A percentile compares a stretch with the other conserved stretches of the same genome.
Conservation (phyloP, 2,113 vertebrate species). For the Isurus oxyrinchus region DNA sequence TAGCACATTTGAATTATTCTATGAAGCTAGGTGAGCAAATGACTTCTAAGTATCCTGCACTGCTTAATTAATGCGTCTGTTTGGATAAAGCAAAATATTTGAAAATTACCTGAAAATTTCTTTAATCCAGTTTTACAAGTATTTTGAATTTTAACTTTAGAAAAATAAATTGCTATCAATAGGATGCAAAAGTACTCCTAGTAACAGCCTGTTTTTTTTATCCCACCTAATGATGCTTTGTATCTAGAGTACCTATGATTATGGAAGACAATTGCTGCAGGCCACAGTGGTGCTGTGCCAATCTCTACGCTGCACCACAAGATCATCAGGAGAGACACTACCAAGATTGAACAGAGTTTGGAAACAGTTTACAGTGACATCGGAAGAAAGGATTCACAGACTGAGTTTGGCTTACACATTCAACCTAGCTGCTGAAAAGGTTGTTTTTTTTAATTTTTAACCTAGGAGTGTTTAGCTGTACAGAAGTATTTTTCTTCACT, state of each 20-base stretch:
- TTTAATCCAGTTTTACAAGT: not conserved
- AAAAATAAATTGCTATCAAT: not conserved
- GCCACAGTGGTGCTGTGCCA: conserved; percentile 93
- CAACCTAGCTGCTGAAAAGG: conserved; percentile 82
- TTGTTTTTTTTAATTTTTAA: conserved; percentile 17
- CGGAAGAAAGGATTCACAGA: conserved; percentile 82
- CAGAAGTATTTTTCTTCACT: not conserved
- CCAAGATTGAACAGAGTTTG: conserved; percentile 89
- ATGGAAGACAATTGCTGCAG: conserved; percentile 91
- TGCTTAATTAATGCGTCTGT: not conserved
- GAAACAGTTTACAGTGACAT: conserved; percentile 90
- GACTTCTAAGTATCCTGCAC: not conserved
- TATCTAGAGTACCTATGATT: conserved; percentile 88
- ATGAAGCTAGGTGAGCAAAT: not conserved
- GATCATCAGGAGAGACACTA: conserved; percentile 90
- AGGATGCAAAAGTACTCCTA: not conserved
- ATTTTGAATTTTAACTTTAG: not conserved
- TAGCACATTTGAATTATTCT: not conserved
- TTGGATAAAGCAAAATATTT: not conserved
- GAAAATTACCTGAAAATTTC: not conserved
- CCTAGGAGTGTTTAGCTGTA: not conserved
- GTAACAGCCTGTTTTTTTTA: not conserved
- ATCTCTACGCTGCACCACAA: conserved; percentile 86
- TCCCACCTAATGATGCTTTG: conserved; percentile 8
- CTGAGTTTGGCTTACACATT: conserved; percentile 82